phyloP scores from a whole-genome alignment of 2,797 vertebrate genomes.

The Anniella stebbinsi region DNA sequence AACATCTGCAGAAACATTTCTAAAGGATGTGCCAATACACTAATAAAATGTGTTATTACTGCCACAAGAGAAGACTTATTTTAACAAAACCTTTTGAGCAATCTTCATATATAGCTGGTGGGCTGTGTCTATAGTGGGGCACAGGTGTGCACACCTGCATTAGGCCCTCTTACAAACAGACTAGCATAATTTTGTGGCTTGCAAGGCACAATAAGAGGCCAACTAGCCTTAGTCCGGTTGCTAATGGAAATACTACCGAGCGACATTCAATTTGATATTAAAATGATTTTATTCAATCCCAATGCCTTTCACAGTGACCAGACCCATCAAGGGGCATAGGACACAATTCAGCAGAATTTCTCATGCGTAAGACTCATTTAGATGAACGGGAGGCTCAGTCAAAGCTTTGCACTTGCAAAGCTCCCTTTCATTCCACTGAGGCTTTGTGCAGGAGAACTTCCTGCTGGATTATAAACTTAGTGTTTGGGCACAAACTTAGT shows the following conservation, averaged over 20 bases:
- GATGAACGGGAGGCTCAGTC: background rate
- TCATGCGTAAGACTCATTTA: background rate
- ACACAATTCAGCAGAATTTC: background rate
- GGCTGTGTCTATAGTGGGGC: background rate
- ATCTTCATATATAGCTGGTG: background rate
- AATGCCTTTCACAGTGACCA: constrained; percentile 1
- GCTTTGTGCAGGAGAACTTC: background rate
- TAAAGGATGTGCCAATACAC: constrained; percentile 10
- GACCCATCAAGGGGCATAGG: background rate
- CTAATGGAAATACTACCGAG: background rate
- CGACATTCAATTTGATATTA: background rate
- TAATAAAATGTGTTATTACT: background rate
- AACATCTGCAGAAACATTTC: background rate
- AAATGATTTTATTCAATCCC: constrained; percentile 9
- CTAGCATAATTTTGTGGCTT: background rate
- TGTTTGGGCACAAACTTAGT: background rate
- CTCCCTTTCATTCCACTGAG: constrained; percentile 2
- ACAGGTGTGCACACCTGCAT: background rate
- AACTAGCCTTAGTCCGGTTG: background rate
- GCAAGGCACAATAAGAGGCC: constrained; percentile 22
- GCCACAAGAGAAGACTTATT: background rate
- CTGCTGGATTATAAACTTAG: background rate
- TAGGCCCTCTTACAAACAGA: background rate
- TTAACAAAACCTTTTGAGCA: background rate
- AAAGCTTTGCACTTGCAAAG: background rate